Evolutionary conservation across 1,140 invertebrate genomes (phyloP), one percentile per base, ranked within the genome.

Genomic region (Pogonomyrmex barbatus): DNA sequence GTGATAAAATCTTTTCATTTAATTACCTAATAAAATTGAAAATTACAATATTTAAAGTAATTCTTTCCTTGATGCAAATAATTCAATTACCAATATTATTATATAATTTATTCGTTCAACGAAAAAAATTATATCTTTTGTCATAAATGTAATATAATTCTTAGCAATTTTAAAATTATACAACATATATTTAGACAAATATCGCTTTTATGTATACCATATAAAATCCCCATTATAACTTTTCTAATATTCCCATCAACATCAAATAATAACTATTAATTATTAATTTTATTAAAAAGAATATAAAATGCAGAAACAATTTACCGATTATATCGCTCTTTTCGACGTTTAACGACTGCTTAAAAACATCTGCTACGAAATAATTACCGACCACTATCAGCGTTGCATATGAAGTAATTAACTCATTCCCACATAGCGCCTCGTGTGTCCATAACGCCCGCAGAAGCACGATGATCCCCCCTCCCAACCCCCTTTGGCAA

Each of bases 321-420:
- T 70, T 70, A 81, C 2, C 30, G 52, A 36, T 68, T 81, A 45
- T 36, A 5, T 10, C 14, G 24, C 39, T 58, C 24, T 10, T 24
- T 24, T 24, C 24, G 45, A 36, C 30, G 1, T 73, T 71, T 42
- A 30, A 58, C 12, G 77, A 45, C 24, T 33, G n/a, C 10, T 58
- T 58, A 47, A 12, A 17, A 5, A 33, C 30, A 83, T 75, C 54
- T 60, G 68, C 68, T 50, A 45, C n/a, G 54, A 73, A 75, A 83
- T 75, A 83, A 83, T 83, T 83, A 73, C 56, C 42, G 8, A 30
- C 17, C 30, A 17, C 4, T 24, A 10, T 17, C 30, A 4, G 12
- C 52, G 42, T 58, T 82, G 67, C 42, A 42, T 82, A 83, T 62
- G 24, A 83, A 75, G 54, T 83, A 83, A 83, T 83, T 83, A 83